These are phyloP conservation scores for Thalassophryne amazonica DNA, from an alignment of 2,797 vertebrate genomes.

Conservation along the genomic window DNA sequence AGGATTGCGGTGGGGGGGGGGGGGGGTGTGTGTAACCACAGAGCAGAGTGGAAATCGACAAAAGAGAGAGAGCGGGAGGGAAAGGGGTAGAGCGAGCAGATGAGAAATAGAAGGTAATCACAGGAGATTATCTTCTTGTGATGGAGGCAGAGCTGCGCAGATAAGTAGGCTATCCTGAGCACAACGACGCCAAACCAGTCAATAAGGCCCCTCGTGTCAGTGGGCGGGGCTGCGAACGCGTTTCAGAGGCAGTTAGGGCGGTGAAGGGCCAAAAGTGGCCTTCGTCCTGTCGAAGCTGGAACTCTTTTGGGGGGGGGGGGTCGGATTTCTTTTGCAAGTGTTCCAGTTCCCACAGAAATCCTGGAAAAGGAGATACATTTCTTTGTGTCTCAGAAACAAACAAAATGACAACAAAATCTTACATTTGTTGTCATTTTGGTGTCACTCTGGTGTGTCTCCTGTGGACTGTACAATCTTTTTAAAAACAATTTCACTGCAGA, in stretches of 20 bases:
- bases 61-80: conserved; percentile 45
- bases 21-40: conserved; percentile 48
- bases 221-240: conserved; percentile 26
- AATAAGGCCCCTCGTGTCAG: conserved; percentile 63
- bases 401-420: too few species aligned
- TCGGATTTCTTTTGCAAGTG: conserved; percentile 61
- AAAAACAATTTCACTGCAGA: too few species aligned
- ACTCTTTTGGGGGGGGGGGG: conserved; percentile 13
- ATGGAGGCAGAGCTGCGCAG: conserved; percentile 68
- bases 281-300: conserved; percentile 25
- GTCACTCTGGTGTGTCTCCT: too few species aligned
- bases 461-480: too few species aligned
- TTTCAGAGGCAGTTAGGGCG: conserved; percentile 45
- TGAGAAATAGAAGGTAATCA: conserved; percentile 78
- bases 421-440: too few species aligned
- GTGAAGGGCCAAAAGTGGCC: conserved; percentile 53
- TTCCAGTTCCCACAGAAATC: conserved; percentile 59
- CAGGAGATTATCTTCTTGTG: conserved; percentile 78
- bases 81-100: conserved; percentile 43
- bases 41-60: conserved; percentile 57
- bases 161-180: conserved; percentile 70
- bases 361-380: background rate
- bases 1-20: conserved; percentile 5
- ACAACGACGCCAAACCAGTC: conserved; percentile 67
- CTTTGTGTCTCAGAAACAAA: too few species aligned